These are phyloP conservation scores for Notechis scutatus DNA, from an alignment of 2,113 vertebrate genomes.

Conservation along the genomic window DNA sequence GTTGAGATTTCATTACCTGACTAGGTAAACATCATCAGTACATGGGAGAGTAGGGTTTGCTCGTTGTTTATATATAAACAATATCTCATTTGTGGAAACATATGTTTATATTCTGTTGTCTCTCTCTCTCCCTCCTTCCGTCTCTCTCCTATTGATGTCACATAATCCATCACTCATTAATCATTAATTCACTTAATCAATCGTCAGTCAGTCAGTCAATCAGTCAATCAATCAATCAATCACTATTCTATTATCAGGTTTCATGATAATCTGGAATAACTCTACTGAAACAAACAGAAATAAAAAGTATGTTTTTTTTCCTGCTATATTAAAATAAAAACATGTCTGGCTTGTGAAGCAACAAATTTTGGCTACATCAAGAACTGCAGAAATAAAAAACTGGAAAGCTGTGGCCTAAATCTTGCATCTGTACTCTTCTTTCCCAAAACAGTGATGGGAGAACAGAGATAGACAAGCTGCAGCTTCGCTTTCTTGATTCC, in stretches of 20 bases:
- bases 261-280: background rate
- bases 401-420: background rate
- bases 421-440: background rate
- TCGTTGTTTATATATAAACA: background rate
- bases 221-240: too few species aligned
- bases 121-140: too few species aligned
- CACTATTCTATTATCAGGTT: background rate
- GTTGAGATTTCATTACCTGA: background rate
- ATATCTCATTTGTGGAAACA: too few species aligned
- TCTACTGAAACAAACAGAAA: background rate
- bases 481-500: background rate
- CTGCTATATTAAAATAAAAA: background rate
- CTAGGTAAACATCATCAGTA: background rate
- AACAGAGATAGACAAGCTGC: background rate
- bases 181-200: too few species aligned
- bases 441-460: background rate
- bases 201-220: too few species aligned
- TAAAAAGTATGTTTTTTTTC: background rate
- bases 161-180: background rate
- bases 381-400: background rate
- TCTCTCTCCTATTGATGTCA: background rate
- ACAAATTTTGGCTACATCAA: slow-evolving; percentile 26
- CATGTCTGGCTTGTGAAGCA: slow-evolving; percentile 37
- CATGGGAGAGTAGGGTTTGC: background rate
- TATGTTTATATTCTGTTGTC: too few species aligned